phyloP scores from a whole-genome alignment of 2,113 vertebrate genomes.

The Forbesichthys agassizii region DNA sequence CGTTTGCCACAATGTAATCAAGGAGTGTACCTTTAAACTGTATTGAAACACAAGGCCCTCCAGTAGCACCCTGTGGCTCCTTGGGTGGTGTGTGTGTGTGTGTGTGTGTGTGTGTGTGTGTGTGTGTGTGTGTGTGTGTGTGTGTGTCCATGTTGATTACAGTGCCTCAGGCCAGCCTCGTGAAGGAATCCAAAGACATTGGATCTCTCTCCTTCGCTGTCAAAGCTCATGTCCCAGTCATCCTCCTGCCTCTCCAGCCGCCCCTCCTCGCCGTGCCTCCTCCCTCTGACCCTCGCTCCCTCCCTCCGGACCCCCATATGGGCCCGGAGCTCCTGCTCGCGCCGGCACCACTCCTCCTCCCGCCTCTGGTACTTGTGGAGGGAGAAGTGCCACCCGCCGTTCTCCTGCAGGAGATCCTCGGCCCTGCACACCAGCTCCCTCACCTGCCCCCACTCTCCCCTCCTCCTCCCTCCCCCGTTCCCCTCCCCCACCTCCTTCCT shows the following conservation, averaged over 20 bases:
- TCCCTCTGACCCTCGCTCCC: conserved; percentile 25
- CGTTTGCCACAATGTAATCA: no score
- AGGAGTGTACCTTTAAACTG: no score
- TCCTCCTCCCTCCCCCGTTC: neutral
- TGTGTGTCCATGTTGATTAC: no score
- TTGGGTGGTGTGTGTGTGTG: no score
- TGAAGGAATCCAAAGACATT: no score
- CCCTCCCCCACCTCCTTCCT: conserved; percentile 4
- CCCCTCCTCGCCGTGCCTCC: conserved; percentile 17
- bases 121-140: no score
- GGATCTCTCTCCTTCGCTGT: conserved; percentile 1
- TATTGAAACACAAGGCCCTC: no score
- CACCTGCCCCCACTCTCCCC: conserved; percentile 47
- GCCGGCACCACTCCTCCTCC: conserved; percentile 54
- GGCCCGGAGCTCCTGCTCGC: conserved; percentile 50
- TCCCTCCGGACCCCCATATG: conserved; percentile 14
- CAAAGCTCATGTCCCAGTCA: conserved; percentile 26
- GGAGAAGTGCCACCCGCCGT: conserved; percentile 57
- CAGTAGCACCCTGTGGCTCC: no score
- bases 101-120: no score
- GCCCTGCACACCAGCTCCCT: conserved; percentile 47
- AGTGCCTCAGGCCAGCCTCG: no score
- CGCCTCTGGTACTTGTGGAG: conserved; percentile 54
- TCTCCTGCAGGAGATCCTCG: conserved; percentile 55
- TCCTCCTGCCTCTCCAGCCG: conserved; percentile 7